Evolutionary conservation across 2,113 vertebrate genomes (phyloP).

Genomic region (Bothrops jararaca): DNA sequence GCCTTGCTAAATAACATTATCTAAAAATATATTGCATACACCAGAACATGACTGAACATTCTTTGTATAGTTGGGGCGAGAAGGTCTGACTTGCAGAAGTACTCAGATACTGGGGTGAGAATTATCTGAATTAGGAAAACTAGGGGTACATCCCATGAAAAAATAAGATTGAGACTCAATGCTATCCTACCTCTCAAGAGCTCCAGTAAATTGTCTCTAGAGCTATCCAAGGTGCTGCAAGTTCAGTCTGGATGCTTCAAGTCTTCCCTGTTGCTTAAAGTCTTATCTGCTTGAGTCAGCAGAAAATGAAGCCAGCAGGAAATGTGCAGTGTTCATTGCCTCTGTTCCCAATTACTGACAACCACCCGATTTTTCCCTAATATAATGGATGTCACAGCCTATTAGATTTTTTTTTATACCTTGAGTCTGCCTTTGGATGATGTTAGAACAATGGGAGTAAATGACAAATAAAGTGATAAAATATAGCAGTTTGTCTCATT

Average conservation of each 20-base stretch:
- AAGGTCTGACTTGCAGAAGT: no score
- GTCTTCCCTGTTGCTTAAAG: not conserved
- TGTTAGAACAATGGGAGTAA: not conserved
- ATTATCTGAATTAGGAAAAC: not conserved
- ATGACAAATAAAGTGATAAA: not conserved
- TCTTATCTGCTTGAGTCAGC: not conserved
- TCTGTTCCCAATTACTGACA: not conserved
- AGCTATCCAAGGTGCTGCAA: not conserved
- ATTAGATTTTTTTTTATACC: not conserved
- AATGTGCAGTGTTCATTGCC: not conserved
- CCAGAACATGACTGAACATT: no score
- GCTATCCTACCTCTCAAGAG: not conserved
- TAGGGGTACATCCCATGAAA: not conserved
- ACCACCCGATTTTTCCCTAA: not conserved
- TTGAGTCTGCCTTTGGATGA: not conserved
- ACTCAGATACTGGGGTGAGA: no score
- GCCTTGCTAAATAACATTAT: no score
- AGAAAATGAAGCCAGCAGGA: not conserved
- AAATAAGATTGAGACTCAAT: not conserved
- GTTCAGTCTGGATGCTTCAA: not conserved
- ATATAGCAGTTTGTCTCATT: not conserved
- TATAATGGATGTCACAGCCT: not conserved
- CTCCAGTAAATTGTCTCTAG: not conserved
- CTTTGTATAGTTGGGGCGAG: no score
- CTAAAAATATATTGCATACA: no score